phyloP scores from a whole-genome alignment of 2,888 invertebrate species.

The Drosophila rubida region DNA sequence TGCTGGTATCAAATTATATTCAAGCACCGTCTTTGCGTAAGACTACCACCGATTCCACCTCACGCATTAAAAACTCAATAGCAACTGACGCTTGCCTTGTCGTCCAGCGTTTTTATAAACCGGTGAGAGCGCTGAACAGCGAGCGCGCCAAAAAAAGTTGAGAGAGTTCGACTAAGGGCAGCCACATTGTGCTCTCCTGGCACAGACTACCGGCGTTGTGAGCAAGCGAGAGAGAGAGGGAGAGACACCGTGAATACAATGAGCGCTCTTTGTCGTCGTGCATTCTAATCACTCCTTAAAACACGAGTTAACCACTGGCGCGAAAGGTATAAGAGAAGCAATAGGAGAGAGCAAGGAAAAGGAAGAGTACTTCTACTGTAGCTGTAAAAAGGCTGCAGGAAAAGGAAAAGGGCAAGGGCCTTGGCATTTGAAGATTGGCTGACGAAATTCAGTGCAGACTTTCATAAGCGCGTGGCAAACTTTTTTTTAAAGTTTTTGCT shows the following conservation, averaged over 20 bases:
- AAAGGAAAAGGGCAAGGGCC: conserved; percentile 33
- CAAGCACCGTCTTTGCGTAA: conserved; percentile 27
- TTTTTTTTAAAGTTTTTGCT: conserved; percentile 21
- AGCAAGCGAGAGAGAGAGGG: not conserved
- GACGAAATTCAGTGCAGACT: conserved; percentile 51
- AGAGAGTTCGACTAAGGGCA: conserved; percentile 16
- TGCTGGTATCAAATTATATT: no score
- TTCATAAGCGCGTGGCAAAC: conserved; percentile 46
- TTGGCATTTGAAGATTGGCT: conserved; percentile 34
- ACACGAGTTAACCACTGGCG: not conserved
- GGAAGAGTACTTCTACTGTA: conserved; percentile 7
- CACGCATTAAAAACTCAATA: conserved; percentile 26
- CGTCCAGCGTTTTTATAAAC: conserved; percentile 5
- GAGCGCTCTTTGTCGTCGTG: not conserved
- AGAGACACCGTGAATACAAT: not conserved
- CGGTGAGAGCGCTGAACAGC: not conserved
- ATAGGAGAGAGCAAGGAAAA: not conserved
- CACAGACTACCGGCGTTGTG: conserved; percentile 22
- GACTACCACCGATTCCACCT: not conserved
- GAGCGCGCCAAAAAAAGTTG: conserved; percentile 32
- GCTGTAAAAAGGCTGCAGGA: not conserved
- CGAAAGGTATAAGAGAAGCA: conserved; percentile 1
- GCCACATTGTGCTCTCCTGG: not conserved
- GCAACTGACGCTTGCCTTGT: conserved; percentile 18
- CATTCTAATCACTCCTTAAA: not conserved